phyloP scores from a whole-genome alignment of 2,888 invertebrate species.

The Philonicus albiceps region DNA sequence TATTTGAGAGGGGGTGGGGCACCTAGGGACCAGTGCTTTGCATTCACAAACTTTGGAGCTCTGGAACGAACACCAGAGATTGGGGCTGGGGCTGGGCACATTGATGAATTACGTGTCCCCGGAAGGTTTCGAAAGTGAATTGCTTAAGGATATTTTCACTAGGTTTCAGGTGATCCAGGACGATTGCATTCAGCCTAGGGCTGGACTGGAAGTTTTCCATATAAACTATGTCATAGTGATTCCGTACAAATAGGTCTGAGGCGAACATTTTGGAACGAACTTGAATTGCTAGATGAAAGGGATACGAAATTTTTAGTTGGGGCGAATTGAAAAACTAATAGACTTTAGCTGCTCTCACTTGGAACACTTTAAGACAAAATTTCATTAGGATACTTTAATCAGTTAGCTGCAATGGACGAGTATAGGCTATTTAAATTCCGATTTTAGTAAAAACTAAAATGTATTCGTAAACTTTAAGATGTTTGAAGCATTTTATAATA shows the following conservation, averaged over 20 bases:
- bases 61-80: not conserved
- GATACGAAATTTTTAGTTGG: not conserved
- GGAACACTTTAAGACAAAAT: too few relatives aligned
- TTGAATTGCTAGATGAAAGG: not conserved
- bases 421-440: too few relatives aligned
- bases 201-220: not conserved
- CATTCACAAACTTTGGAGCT: not conserved
- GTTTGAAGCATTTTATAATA: too few relatives aligned
- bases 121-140: not conserved
- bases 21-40: not conserved
- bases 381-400: too few relatives aligned
- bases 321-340: not conserved
- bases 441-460: too few relatives aligned
- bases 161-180: not conserved
- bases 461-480: too few relatives aligned
- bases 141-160: not conserved
- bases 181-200: not conserved
- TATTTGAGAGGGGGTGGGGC: not conserved
- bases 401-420: too few relatives aligned
- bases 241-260: not conserved
- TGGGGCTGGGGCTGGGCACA: not conserved
- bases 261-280: not conserved
- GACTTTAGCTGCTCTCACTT: not conserved
- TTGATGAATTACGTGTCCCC: slow-evolving; percentile 6
- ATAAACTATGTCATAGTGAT: not conserved